Conservation (phyloP, 2,888 invertebrate genomes). For the Hypolimnas misippus region DNA sequence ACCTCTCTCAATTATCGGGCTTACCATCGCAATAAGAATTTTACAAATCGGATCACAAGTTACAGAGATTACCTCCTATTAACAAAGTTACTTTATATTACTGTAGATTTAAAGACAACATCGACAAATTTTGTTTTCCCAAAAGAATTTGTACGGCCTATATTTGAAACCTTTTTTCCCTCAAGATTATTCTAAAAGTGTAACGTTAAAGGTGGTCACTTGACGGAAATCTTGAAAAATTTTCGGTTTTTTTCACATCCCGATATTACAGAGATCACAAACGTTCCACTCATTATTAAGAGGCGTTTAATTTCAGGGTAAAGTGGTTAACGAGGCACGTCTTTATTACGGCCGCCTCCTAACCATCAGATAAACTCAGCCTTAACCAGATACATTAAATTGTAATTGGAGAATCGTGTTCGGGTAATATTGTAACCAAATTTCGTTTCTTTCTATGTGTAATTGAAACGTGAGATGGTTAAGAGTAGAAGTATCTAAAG, state of each 20-base stretch:
- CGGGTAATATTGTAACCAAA: slow-evolving; percentile 5
- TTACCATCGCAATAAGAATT: too few species aligned
- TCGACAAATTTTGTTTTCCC: too few species aligned
- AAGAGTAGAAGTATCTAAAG: too few species aligned
- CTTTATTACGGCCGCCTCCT: slow-evolving; percentile 18
- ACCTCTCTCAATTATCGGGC: too few species aligned
- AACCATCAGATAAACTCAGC: slow-evolving; percentile 20
- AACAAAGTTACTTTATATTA: too few species aligned
- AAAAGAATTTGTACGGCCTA: too few species aligned
- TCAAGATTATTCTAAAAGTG: not conserved
- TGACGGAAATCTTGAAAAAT: not conserved
- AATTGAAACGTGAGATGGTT: not conserved
- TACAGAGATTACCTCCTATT: too few species aligned
- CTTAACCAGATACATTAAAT: slow-evolving; percentile 21
- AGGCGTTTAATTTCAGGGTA: slow-evolving; percentile 23
- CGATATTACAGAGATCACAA: slow-evolving; percentile 10
- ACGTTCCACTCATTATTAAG: slow-evolving; percentile 19
- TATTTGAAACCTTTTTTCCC: too few species aligned
- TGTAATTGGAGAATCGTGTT: slow-evolving; percentile 21
- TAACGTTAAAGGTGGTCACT: not conserved
- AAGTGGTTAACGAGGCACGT: slow-evolving; percentile 24
- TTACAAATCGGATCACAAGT: too few species aligned
- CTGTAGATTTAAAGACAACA: too few species aligned
- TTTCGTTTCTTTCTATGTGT: not conserved
- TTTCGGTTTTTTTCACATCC: not conserved